phyloP scores from a whole-genome alignment of 2,888 invertebrate genomes.

The Pecten maximus region DNA sequence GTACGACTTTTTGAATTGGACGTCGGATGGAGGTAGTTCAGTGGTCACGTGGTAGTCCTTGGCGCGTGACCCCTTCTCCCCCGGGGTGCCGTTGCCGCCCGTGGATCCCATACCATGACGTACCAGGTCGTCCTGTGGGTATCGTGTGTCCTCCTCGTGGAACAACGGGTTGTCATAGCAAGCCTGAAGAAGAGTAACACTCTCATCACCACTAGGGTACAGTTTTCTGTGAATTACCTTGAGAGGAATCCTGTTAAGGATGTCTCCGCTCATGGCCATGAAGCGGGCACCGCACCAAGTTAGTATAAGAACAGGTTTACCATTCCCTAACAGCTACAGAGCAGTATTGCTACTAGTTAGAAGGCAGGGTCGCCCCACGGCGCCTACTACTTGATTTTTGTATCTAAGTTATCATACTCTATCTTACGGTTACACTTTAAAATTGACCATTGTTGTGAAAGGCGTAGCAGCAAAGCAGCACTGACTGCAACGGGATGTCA shows the following conservation, averaged over 20 bases:
- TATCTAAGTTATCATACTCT: conserved; percentile 1
- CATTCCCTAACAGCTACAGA: background rate
- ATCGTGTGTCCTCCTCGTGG: conserved; percentile 64
- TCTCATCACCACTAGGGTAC: conserved; percentile 68
- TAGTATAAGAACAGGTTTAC: background rate
- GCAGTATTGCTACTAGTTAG: background rate
- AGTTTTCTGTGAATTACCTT: conserved; percentile 61
- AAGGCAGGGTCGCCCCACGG: conserved; percentile 10
- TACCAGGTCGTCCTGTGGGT: conserved; percentile 37
- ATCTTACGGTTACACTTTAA: background rate
- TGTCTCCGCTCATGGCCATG: conserved; percentile 50
- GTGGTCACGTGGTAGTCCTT: conserved; percentile 56
- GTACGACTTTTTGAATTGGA: conserved; percentile 52
- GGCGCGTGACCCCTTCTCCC: conserved; percentile 46
- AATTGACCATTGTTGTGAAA: conserved; percentile 23
- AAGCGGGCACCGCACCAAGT: background rate
- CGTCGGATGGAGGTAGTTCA: conserved; percentile 38
- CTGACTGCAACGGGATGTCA: background rate
- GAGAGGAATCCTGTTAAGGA: conserved; percentile 64
- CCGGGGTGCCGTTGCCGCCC: conserved; percentile 38
- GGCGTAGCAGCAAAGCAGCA: background rate
- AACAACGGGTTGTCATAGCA: conserved; percentile 78
- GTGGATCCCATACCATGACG: conserved; percentile 35
- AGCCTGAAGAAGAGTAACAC: conserved; percentile 76
- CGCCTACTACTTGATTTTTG: conserved; percentile 23